Conservation (phyloP, 2,888 invertebrate species). For the Leptogaster cylindrica region DNA sequence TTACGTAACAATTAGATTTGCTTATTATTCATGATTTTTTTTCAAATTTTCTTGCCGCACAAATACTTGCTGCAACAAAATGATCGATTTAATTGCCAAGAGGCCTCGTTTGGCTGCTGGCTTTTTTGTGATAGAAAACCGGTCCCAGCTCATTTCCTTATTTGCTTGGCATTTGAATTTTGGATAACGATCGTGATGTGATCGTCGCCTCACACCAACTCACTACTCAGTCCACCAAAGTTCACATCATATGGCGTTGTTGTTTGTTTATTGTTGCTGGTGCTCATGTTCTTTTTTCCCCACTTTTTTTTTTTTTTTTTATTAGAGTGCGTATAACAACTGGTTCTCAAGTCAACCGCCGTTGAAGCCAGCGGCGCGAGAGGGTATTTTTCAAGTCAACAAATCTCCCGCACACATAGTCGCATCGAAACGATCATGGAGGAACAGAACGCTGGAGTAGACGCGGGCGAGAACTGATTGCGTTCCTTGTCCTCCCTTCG, state of each 20-base stretch:
- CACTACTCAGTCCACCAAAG: not conserved
- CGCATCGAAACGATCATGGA: not conserved
- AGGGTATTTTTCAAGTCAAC: constrained; percentile 1
- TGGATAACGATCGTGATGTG: constrained; percentile 27
- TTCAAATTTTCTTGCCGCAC: too few relatives aligned
- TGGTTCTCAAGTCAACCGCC: constrained; percentile 19
- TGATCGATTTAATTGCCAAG: too few relatives aligned
- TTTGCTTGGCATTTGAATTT: constrained; percentile 39
- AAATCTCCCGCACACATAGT: not conserved
- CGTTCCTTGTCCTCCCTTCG: constrained; percentile 13
- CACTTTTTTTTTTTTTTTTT: not conserved
- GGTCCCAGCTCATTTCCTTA: constrained; percentile 33
- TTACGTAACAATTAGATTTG: too few relatives aligned
- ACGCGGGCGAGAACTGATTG: not conserved
- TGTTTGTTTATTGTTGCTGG: constrained; percentile 24
- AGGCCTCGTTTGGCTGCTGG: too few relatives aligned
- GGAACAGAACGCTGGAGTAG: not conserved
- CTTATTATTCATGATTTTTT: too few relatives aligned
- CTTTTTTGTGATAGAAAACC: constrained; percentile 19
- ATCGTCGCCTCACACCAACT: constrained; percentile 3
- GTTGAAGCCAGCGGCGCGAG: not conserved
- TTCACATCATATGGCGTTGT: constrained; percentile 29
- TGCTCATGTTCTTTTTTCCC: not conserved
- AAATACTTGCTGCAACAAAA: too few relatives aligned
- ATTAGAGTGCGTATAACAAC: constrained; percentile 21